These are phyloP conservation scores for Semotilus atromaculatus DNA, from an alignment of 2,797 vertebrate genomes.

Conservation along the genomic window DNA sequence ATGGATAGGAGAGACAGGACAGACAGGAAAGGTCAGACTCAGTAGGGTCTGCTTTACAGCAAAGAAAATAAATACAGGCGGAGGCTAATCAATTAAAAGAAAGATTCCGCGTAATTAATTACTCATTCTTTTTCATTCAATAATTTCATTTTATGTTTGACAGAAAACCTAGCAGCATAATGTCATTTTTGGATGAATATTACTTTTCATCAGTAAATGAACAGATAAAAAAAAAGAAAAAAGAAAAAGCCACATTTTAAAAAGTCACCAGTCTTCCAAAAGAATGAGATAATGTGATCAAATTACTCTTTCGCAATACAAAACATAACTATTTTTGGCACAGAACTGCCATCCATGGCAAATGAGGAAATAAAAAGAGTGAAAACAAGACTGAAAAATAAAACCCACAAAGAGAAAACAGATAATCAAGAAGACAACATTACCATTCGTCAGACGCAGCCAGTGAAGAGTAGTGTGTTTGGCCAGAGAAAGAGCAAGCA, in stretches of 20 bases:
- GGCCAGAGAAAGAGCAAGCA: constrained; percentile 64
- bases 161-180: background rate
- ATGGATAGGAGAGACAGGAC: background rate
- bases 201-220: background rate
- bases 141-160: background rate
- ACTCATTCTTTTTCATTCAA: background rate
- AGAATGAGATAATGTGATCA: background rate
- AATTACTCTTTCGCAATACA: background rate
- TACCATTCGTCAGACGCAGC: constrained; percentile 43
- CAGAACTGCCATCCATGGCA: background rate
- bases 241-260: background rate
- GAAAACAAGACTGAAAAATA: background rate
- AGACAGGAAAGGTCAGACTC: no score
- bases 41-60: background rate
- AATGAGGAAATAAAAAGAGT: background rate
- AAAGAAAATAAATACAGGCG: background rate
- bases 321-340: background rate
- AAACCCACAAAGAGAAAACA: constrained; percentile 14
- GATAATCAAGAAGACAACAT: constrained; percentile 48
- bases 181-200: background rate
- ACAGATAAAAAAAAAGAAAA: background rate
- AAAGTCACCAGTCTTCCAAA: background rate
- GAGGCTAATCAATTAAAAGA: background rate
- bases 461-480: constrained; percentile 29
- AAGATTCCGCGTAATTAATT: background rate